These are phyloP conservation scores for Notolepis coatsorum DNA, from an alignment of 2,797 vertebrate genomes.

Conservation along the genomic window DNA sequence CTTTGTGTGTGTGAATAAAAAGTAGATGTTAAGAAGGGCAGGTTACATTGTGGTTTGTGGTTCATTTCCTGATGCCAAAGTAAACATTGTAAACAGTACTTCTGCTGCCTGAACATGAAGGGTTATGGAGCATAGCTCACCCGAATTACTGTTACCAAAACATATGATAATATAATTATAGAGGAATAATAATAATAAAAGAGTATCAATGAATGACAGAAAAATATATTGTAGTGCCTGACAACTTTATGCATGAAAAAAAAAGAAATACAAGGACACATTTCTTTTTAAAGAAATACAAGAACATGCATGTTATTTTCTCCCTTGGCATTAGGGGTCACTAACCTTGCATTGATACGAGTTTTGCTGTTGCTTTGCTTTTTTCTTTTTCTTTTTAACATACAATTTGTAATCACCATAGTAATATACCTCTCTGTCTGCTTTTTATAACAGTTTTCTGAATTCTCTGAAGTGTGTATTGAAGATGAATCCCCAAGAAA, in stretches of 20 bases:
- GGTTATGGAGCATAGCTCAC: too few relatives aligned
- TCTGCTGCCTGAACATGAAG: too few relatives aligned
- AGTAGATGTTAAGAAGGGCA: too few relatives aligned
- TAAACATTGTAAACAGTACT: too few relatives aligned
- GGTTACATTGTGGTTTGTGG: not conserved
- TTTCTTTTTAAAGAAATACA: conserved; percentile 29
- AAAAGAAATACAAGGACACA: not conserved
- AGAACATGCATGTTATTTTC: conserved; percentile 20
- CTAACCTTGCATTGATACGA: conserved; percentile 38
- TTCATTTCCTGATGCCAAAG: not conserved
- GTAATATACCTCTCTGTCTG: not conserved
- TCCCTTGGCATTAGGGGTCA: not conserved
- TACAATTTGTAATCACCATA: conserved; percentile 10
- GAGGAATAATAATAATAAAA: not conserved
- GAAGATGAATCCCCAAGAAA: not conserved
- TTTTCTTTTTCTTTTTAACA: not conserved
- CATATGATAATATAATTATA: conserved; percentile 9
- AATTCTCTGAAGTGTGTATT: too few relatives aligned
- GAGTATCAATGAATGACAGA: conserved; percentile 14
- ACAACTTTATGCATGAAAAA: conserved; percentile 38
- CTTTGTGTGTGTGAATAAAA: not conserved
- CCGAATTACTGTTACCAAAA: not conserved
- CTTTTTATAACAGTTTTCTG: not conserved
- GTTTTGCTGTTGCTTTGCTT: not conserved
- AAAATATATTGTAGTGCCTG: conserved; percentile 21